phyloP scores from a whole-genome alignment of 2,113 vertebrate species.

The Ancistrus triradiatus region DNA sequence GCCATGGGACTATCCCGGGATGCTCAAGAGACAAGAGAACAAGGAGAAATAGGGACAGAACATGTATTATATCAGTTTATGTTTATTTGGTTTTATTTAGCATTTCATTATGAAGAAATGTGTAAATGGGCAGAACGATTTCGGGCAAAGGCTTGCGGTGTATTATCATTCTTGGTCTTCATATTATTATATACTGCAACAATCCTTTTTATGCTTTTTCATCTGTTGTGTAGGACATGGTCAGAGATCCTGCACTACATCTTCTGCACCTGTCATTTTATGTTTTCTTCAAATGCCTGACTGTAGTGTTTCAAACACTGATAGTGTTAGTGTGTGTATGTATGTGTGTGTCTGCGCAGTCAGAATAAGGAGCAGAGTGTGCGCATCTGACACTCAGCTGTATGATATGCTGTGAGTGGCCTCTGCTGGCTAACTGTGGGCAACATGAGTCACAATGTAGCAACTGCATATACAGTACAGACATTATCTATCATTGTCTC shows the following conservation, averaged over 20 bases:
- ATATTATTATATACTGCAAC: too few relatives aligned
- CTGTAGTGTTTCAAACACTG: too few relatives aligned
- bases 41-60: not conserved
- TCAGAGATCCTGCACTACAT: too few relatives aligned
- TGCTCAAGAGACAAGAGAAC: conserved; percentile 14
- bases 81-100: not conserved
- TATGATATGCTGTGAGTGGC: conserved; percentile 94
- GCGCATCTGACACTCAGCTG: conserved; percentile 35
- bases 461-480: too few relatives aligned
- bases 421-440: conserved; percentile 92
- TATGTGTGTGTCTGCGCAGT: not conserved
- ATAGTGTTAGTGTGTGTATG: conserved; percentile 21
- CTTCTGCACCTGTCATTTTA: too few relatives aligned
- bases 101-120: not conserved
- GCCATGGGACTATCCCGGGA: conserved; percentile 14
- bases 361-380: conserved; percentile 2
- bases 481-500: too few relatives aligned
- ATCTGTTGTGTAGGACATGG: too few relatives aligned
- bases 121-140: not conserved
- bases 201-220: too few relatives aligned
- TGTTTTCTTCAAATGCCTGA: too few relatives aligned
- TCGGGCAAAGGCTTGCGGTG: not conserved
- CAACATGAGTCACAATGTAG: conserved; percentile 72
- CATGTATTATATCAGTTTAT: not conserved
- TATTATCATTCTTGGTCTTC: too few relatives aligned